These are phyloP conservation scores for Squalus acanthias DNA, from an alignment of 2,797 vertebrate genomes.

Conservation along the genomic window DNA sequence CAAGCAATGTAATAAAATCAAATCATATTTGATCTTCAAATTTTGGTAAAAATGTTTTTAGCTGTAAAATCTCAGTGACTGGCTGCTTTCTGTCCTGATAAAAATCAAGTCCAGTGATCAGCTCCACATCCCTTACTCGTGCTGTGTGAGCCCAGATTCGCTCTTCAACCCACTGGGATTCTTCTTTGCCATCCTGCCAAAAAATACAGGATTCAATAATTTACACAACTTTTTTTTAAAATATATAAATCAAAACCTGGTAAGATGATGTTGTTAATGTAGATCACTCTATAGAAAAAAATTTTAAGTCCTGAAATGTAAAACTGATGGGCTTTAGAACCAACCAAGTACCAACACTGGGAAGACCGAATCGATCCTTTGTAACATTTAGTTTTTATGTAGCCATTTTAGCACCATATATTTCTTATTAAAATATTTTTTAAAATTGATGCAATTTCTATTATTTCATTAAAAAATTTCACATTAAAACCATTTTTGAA, in stretches of 20 bases:
- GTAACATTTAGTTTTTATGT: not conserved
- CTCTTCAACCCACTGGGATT: conserved; percentile 67
- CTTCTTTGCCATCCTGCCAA: conserved; percentile 54
- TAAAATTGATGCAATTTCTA: not conserved
- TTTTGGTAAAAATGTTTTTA: conserved; percentile 77
- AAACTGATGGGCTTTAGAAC: not conserved
- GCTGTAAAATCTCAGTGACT: conserved; percentile 70
- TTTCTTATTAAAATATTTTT: too few species aligned
- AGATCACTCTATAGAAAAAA: not conserved
- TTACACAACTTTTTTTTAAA: not conserved
- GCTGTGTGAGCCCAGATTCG: conserved; percentile 72
- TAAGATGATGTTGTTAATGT: not conserved
- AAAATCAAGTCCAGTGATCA: conserved; percentile 86
- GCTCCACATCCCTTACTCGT: conserved; percentile 80
- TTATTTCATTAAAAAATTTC: not conserved
- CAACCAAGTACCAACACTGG: not conserved
- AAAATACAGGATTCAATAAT: not conserved
- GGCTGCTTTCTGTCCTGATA: conserved; percentile 70
- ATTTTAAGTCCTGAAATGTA: not conserved
- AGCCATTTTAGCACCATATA: not conserved
- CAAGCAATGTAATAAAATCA: not conserved
- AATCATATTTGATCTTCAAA: conserved; percentile 42
- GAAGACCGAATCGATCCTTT: not conserved
- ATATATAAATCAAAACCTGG: conserved; percentile 36
- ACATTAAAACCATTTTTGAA: not conserved